Evolutionary conservation across 2,888 invertebrate species (phyloP).

Genomic region (Pseudolycoriella hygida): DNA sequence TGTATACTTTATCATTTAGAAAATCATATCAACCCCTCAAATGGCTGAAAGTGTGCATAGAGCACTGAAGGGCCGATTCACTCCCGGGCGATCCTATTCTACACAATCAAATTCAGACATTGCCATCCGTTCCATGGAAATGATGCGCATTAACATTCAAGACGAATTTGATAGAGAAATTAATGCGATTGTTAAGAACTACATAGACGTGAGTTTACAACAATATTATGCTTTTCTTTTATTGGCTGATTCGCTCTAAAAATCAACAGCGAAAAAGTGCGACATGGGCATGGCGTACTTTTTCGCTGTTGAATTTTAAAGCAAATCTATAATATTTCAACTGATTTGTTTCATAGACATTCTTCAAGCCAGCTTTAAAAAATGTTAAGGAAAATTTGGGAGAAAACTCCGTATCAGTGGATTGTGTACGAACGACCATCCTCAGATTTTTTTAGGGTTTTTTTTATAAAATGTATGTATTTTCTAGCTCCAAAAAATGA

Average conservation of each 20-base stretch:
- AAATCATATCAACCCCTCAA: constrained; percentile 18
- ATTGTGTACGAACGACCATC: no score
- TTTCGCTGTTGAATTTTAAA: no score
- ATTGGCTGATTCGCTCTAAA: no score
- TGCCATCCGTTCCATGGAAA: constrained; percentile 34
- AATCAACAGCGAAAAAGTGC: background rate
- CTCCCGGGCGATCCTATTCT: constrained; percentile 11
- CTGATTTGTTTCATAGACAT: constrained; percentile 28
- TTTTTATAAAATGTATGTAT: no score
- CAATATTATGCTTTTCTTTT: constrained; percentile 4
- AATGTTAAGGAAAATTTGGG: constrained; percentile 44
- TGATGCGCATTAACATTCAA: constrained; percentile 41
- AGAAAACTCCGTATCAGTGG: constrained; percentile 35
- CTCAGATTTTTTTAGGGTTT: no score
- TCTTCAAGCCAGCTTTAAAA: constrained; percentile 40
- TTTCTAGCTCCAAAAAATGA: constrained; percentile 24
- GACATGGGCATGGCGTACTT: background rate
- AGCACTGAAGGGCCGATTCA: constrained; percentile 22
- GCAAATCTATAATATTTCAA: no score
- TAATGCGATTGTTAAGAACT: constrained; percentile 37
- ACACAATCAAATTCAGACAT: constrained; percentile 20
- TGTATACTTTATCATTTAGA: background rate
- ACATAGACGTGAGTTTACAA: constrained; percentile 34
- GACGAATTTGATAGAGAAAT: constrained; percentile 41
- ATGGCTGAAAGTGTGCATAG: constrained; percentile 25